Evolutionary conservation across 1,140 invertebrate genomes (phyloP).

Genomic region (Zeugodacus cucurbitae): DNA sequence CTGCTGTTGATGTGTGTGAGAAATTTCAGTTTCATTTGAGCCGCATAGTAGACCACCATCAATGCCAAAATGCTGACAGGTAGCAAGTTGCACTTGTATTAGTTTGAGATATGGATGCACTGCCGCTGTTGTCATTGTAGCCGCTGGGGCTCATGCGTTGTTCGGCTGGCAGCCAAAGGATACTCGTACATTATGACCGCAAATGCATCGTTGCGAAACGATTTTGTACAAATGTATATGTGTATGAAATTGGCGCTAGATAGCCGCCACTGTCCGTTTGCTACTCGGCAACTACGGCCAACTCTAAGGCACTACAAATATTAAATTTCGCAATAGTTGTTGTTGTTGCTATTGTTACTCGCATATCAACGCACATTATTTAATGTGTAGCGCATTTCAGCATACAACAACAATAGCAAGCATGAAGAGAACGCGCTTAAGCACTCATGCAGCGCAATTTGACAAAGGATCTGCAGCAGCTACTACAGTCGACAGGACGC

Average conservation of each 20-base stretch:
- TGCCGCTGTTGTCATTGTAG: not conserved
- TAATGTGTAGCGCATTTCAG: not conserved
- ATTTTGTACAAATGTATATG: not conserved
- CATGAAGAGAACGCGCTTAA: not conserved
- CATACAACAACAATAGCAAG: not conserved
- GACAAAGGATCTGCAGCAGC: not conserved
- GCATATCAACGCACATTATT: not conserved
- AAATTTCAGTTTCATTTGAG: slow-evolving; percentile 14
- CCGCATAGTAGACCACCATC: slow-evolving; percentile 35
- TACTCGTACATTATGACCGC: not conserved
- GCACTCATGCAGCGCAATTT: not conserved
- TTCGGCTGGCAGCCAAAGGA: not conserved
- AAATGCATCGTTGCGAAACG: not conserved
- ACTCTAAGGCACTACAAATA: not conserved
- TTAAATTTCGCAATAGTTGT: not conserved
- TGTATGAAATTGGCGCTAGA: not conserved
- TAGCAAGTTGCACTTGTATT: not conserved
- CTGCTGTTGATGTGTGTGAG: not conserved
- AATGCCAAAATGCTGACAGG: slow-evolving; percentile 17
- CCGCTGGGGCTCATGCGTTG: not conserved
- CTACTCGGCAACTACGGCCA: not conserved
- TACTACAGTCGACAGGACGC: not conserved
- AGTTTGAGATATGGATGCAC: not conserved
- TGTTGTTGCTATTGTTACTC: not conserved
- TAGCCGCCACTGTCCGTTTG: not conserved